Percentiles rank a stretch among this genome's conserved stretches.
phyloP scores from a whole-genome alignment of 2,888 invertebrate species.

The Globia sparganii region DNA sequence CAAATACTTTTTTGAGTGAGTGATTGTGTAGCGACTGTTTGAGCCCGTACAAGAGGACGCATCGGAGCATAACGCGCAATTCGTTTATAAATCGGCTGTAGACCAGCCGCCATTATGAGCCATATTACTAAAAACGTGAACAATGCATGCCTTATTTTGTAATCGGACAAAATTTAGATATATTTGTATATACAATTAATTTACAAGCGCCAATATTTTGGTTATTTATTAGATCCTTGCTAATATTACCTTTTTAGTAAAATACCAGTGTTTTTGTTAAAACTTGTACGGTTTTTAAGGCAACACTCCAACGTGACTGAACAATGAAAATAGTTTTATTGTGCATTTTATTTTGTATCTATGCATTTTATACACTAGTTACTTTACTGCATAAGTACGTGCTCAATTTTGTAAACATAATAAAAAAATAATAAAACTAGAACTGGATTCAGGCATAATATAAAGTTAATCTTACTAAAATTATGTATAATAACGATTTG shows the following conservation, averaged over 20 bases:
- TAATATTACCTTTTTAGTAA: constrained; percentile 46
- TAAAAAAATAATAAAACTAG: constrained; percentile 54
- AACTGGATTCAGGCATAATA: constrained; percentile 64
- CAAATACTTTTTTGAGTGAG: constrained; percentile 12
- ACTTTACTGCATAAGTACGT: constrained; percentile 72
- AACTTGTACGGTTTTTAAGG: constrained; percentile 53
- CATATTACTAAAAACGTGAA: constrained; percentile 58
- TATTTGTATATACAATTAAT: constrained; percentile 64
- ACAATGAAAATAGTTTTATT: constrained; percentile 67
- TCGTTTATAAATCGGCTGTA: constrained; percentile 36
- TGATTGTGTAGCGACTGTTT: constrained; percentile 5
- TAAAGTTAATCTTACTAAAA: constrained; percentile 58
- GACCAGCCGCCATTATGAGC: constrained; percentile 57
- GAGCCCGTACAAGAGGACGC: not conserved
- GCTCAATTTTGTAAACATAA: constrained; percentile 76
- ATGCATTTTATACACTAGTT: constrained; percentile 76
- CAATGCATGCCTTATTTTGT: constrained; percentile 58
- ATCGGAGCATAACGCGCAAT: not conserved
- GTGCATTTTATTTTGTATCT: constrained; percentile 71
- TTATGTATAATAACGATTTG: constrained; percentile 50
- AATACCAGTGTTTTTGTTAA: constrained; percentile 60
- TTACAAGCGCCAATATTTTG: constrained; percentile 64
- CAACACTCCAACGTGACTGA: constrained; percentile 67
- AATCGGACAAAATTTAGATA: constrained; percentile 64
- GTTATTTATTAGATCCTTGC: constrained; percentile 62